phyloP scores from a whole-genome alignment of 2,113 vertebrate species.

The Parus major region DNA sequence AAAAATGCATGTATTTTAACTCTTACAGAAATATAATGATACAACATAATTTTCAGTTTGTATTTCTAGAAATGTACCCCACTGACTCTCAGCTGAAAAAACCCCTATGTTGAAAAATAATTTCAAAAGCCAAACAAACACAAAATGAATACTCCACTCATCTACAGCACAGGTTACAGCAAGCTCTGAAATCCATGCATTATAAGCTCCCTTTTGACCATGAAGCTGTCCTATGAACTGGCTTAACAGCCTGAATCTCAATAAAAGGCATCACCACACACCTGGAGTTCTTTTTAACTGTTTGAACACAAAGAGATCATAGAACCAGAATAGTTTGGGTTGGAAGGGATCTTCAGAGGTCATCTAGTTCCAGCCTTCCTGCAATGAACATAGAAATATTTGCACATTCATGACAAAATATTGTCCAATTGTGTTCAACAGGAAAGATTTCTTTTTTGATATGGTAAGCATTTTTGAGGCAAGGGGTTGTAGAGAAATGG shows the following conservation, averaged over 20 bases:
- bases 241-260: neutral
- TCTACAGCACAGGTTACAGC: neutral
- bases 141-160: neutral
- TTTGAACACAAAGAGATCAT: neutral
- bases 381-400: neutral
- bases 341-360: neutral
- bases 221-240: neutral
- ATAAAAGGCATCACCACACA: neutral
- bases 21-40: neutral
- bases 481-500: neutral
- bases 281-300: neutral
- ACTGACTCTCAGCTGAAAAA: neutral
- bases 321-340: neutral
- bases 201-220: neutral
- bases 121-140: neutral
- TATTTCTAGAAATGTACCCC: neutral
- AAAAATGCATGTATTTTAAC: neutral
- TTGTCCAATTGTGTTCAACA: neutral
- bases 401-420: neutral
- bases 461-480: neutral
- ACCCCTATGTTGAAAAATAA: neutral
- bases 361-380: neutral
- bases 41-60: rapidly evolving
- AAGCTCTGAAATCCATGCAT: neutral
- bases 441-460: neutral